Evolutionary conservation across 2,797 vertebrate genomes (phyloP).

Genomic region (Pelochelys cantorii): DNA sequence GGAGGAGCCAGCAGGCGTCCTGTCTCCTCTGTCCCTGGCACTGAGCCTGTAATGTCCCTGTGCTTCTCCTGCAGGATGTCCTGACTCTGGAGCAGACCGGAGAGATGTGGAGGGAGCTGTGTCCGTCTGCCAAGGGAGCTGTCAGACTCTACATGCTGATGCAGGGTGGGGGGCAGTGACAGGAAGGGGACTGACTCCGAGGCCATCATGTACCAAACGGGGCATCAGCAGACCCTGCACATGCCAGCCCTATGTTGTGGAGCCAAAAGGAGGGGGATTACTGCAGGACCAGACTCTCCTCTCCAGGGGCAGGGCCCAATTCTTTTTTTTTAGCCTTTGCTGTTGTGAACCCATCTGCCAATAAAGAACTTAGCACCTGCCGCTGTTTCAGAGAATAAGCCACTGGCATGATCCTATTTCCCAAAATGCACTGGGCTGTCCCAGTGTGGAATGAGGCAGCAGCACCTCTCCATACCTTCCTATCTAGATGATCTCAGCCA

Average conservation of each 20-base stretch:
- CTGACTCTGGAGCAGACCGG: conserved; percentile 77
- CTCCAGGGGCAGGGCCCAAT: not conserved
- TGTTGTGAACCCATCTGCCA: not conserved
- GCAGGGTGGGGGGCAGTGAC: conserved; percentile 39
- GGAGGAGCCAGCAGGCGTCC: not conserved
- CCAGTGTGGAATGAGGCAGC: not conserved
- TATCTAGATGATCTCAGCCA: not conserved
- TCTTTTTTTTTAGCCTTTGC: not conserved
- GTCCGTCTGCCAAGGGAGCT: conserved; percentile 93
- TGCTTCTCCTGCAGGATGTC: conserved; percentile 79
- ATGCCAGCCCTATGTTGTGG: not conserved
- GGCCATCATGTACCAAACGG: not conserved
- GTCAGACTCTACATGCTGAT: conserved; percentile 86
- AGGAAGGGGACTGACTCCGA: not conserved
- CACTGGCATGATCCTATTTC: not conserved
- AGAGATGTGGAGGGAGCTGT: conserved; percentile 88
- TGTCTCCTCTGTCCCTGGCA: not conserved
- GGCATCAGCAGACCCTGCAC: not conserved
- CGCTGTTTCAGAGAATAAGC: no score
- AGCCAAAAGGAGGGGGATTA: not conserved
- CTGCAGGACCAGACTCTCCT: not conserved
- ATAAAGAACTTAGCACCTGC: not conserved
- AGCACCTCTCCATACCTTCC: not conserved
- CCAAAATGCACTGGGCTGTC: not conserved
- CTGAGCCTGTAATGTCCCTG: not conserved